Evolutionary conservation across 2,113 vertebrate species (phyloP).

Genomic region (Nannospalax galili): DNA sequence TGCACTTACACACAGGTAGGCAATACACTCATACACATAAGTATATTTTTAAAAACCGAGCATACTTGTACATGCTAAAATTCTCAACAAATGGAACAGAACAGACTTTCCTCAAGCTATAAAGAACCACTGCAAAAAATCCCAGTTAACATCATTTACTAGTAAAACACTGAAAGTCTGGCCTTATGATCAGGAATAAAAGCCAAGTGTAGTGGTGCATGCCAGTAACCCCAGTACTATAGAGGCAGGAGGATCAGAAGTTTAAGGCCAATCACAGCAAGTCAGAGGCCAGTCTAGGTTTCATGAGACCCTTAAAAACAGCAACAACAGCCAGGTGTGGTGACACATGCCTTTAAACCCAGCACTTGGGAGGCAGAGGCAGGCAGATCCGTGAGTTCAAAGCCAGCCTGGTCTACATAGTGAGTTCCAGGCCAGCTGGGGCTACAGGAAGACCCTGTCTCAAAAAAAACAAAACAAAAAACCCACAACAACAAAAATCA

Average conservation of each 20-base stretch:
- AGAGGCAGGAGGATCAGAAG: neutral
- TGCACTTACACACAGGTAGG: too few species aligned
- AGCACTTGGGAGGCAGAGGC: neutral
- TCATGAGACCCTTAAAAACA: too few species aligned
- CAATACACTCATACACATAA: too few species aligned
- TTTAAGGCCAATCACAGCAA: too few species aligned
- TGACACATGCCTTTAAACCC: too few species aligned
- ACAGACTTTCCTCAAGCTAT: neutral
- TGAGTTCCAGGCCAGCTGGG: neutral
- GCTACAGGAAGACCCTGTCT: neutral
- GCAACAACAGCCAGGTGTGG: too few species aligned
- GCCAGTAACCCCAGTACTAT: neutral
- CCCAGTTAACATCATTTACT: neutral
- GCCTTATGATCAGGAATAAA: neutral
- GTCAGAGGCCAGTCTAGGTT: too few species aligned
- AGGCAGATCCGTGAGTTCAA: neutral
- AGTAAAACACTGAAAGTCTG: neutral
- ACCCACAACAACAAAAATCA: neutral
- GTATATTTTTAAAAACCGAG: too few species aligned
- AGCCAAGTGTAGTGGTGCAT: neutral
- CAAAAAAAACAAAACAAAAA: neutral
- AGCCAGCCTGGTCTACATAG: neutral
- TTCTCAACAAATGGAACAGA: neutral
- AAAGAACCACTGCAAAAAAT: neutral
- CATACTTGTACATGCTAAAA: neutral